A percentile compares a stretch with the other conserved stretches of the same genome.
Evolutionary conservation across 1,140 invertebrate species (phyloP).

Genomic region (Trichonephila clavata): DNA sequence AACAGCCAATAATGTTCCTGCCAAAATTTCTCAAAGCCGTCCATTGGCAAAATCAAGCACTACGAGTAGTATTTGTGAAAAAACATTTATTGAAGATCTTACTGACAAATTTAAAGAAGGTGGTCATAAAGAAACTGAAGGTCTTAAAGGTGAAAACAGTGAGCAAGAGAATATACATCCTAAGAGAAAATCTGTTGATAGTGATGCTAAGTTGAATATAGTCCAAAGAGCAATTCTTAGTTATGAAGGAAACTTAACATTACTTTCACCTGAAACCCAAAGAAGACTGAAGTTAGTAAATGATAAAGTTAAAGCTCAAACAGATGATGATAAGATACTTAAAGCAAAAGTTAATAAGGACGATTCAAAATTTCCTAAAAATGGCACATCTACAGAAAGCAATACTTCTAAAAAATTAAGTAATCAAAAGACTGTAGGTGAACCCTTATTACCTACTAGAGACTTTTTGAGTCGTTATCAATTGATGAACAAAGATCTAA

Average conservation of each 20-base stretch:
- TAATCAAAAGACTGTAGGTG: constrained; percentile 23
- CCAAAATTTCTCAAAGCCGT: constrained; percentile 46
- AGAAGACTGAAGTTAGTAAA: constrained; percentile 63
- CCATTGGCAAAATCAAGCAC: constrained; percentile 72
- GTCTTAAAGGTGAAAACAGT: not conserved
- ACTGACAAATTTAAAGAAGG: not conserved
- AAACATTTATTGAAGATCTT: constrained; percentile 14
- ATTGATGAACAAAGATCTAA: constrained; percentile 36
- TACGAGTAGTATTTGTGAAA: constrained; percentile 74
- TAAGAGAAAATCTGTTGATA: constrained; percentile 56
- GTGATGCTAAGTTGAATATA: constrained; percentile 68
- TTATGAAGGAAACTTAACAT: constrained; percentile 76
- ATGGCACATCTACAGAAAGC: not conserved
- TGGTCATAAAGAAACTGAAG: not conserved
- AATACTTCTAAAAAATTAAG: not conserved
- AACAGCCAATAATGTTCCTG: constrained; percentile 48
- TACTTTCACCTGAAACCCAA: constrained; percentile 76
- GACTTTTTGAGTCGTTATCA: constrained; percentile 53
- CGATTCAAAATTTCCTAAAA: not conserved
- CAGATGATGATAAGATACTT: constrained; percentile 66
- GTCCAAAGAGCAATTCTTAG: constrained; percentile 77
- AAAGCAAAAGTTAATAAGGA: constrained; percentile 8
- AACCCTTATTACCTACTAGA: constrained; percentile 53
- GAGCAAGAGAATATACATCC: not conserved
- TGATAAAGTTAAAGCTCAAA: constrained; percentile 69